phyloP scores from a whole-genome alignment of 2,797 vertebrate species.

The Spheniscus humboldti region DNA sequence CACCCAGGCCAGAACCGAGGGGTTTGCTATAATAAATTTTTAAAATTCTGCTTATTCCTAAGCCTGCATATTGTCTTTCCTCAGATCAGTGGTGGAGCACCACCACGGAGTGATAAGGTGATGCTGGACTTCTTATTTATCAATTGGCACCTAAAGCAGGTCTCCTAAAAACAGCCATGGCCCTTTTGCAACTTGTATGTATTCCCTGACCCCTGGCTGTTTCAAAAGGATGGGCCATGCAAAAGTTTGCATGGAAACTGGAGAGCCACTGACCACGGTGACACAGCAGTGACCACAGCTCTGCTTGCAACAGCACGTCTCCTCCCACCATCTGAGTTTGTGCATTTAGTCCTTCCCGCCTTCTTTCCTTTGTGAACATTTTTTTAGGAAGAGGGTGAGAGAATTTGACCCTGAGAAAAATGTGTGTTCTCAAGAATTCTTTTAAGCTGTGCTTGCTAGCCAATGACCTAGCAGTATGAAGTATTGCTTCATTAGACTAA shows the following conservation, averaged over 20 bases:
- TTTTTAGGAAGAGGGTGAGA: not conserved
- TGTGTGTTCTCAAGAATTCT: not conserved
- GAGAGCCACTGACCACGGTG: not conserved
- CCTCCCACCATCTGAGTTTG: not conserved
- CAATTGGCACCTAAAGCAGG: not conserved
- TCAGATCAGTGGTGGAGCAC: rapidly evolving
- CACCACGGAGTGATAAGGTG: too few species aligned
- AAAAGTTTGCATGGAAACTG: not conserved
- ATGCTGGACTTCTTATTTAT: not conserved
- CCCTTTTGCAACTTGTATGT: not conserved
- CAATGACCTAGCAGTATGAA: not conserved
- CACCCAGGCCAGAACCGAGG: rapidly evolving
- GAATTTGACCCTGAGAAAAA: not conserved
- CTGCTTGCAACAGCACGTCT: not conserved
- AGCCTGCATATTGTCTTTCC: not conserved
- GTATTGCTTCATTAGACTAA: not conserved
- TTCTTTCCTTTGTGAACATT: not conserved
- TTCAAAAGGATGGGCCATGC: not conserved
- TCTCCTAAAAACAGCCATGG: not conserved
- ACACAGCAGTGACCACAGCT: not conserved
- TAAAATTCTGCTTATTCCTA: not conserved
- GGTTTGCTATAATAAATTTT: not conserved
- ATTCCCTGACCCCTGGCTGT: not conserved
- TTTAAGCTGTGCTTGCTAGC: not conserved
- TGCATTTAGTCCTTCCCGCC: not conserved